phyloP scores from a whole-genome alignment of 2,113 vertebrate genomes.

The Sinosuthora webbiana region DNA sequence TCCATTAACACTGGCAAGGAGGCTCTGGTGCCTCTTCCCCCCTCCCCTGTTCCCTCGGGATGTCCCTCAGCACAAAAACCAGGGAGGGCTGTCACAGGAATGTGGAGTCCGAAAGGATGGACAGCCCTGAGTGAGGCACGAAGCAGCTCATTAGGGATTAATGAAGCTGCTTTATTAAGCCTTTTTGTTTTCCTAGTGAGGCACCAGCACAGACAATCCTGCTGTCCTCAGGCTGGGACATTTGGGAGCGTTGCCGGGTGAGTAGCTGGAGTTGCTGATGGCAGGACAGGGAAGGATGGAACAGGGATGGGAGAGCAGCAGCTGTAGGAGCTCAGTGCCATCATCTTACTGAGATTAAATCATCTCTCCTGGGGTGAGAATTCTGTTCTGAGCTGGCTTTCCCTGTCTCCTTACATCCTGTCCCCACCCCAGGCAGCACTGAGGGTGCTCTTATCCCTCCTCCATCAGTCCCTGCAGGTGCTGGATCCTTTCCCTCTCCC shows the following conservation, averaged over 20 bases:
- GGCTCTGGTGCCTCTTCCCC: background rate
- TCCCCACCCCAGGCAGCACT: background rate
- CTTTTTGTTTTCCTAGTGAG: background rate
- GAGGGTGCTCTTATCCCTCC: background rate
- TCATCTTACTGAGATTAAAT: background rate
- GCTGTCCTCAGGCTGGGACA: fast-evolving
- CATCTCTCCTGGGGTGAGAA: background rate
- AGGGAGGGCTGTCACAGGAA: background rate
- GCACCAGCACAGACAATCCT: background rate
- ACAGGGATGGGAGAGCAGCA: background rate
- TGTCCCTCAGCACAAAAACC: background rate
- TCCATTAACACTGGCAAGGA: background rate
- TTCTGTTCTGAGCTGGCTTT: background rate
- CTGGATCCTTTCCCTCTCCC: background rate
- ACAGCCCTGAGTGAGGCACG: background rate
- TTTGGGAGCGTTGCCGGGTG: background rate
- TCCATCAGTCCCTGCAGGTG: background rate
- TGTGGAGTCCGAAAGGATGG: background rate
- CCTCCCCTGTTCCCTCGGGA: background rate
- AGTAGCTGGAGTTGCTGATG: fast-evolving
- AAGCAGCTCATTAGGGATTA: background rate
- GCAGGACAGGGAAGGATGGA: background rate
- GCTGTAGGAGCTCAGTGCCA: background rate
- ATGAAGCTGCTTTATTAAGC: background rate
- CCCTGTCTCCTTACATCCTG: fast-evolving